phyloP scores from a whole-genome alignment of 2,888 invertebrate species.

The Oconnorella tubifera region DNA sequence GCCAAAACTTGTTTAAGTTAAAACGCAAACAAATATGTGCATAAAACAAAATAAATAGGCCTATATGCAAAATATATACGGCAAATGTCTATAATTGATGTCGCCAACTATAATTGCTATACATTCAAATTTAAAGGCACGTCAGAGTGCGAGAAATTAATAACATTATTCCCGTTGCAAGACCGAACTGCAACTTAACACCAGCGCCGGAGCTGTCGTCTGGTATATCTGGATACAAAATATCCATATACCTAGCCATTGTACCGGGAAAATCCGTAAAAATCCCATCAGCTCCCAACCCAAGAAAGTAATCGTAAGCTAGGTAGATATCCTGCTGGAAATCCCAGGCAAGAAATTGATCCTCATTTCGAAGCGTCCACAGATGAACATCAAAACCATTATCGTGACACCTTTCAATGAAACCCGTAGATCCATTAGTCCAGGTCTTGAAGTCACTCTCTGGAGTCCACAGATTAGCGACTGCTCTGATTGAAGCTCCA shows the following conservation, averaged over 20 bases:
- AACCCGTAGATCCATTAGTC: slow-evolving; percentile 20
- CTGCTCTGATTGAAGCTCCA: not conserved
- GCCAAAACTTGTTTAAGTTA: too few species aligned
- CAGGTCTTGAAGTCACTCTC: slow-evolving; percentile 1
- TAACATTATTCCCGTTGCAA: too few species aligned
- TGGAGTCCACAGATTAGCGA: slow-evolving; percentile 21
- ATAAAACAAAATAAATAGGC: too few species aligned
- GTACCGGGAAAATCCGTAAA: slow-evolving; percentile 39
- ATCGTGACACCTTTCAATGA: slow-evolving; percentile 23
- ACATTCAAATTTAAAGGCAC: too few species aligned
- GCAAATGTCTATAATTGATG: too few species aligned
- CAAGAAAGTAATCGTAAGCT: slow-evolving; percentile 27
- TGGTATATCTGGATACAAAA: too few species aligned
- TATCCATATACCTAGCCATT: not conserved
- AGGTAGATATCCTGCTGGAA: slow-evolving; percentile 32
- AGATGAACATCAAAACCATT: slow-evolving; percentile 27
- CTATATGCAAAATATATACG: too few species aligned
- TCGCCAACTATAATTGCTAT: too few species aligned
- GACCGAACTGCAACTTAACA: too few species aligned
- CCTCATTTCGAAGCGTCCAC: slow-evolving; percentile 34
- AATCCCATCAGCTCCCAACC: slow-evolving; percentile 35
- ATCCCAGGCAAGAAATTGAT: slow-evolving; percentile 31
- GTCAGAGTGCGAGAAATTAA: too few species aligned
- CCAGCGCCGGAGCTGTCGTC: too few species aligned
- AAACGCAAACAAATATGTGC: too few species aligned